Conservation (phyloP, 2,888 invertebrate species). For the Chelonus formosanus region DNA sequence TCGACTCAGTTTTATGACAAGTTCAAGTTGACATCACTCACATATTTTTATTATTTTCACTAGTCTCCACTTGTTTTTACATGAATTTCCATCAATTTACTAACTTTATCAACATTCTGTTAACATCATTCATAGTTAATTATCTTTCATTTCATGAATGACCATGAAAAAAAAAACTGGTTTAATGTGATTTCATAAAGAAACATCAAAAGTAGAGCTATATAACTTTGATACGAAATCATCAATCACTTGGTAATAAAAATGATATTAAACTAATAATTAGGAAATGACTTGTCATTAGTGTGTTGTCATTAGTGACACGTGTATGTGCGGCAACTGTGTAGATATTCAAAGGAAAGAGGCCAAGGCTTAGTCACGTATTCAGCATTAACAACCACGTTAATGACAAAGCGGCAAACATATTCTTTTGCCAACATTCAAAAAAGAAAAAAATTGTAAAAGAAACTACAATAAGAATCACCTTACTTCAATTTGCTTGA, state of each 20-base stretch:
- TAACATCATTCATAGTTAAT: neutral
- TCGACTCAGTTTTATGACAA: slow-evolving; percentile 10
- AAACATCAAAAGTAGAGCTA: too few relatives aligned
- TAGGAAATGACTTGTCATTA: neutral
- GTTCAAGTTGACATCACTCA: slow-evolving; percentile 12
- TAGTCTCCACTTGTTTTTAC: too few relatives aligned
- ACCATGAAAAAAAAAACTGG: neutral
- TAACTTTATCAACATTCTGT: neutral
- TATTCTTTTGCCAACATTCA: neutral
- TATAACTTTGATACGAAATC: too few relatives aligned
- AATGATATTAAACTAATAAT: too few relatives aligned
- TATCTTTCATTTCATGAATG: neutral
- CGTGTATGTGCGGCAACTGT: neutral
- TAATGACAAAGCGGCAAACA: neutral
- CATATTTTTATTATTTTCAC: neutral
- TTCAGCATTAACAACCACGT: slow-evolving; percentile 7
- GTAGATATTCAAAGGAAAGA: neutral
- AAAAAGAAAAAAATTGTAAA: neutral
- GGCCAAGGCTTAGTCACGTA: slow-evolving; percentile 6
- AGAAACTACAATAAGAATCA: neutral
- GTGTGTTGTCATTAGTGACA: slow-evolving; percentile 1
- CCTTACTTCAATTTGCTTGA: neutral
- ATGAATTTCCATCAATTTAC: too few relatives aligned
- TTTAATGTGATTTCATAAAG: too few relatives aligned
- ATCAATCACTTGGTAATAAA: too few relatives aligned